Base-by-base conservation (phyloP, 2,113 vertebrate species). In the Sinocyclocheilus anshuiensis region DNA sequence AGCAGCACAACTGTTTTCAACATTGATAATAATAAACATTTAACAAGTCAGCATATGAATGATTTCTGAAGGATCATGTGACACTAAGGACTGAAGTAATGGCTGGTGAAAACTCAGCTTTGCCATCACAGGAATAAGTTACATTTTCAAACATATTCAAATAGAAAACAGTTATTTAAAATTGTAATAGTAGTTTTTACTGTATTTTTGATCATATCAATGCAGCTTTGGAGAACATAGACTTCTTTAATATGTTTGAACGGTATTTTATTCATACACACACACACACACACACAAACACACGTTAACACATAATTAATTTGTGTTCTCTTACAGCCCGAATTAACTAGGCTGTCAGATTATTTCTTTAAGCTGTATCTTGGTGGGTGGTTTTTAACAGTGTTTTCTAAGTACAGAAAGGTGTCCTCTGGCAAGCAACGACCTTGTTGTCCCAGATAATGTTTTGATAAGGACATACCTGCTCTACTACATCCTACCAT, bases 401-500 rank as follows among this genome's bases (percentile, higher is more conserved):
- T 13, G 61, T 79, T 74, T 83, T 69, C 26, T 24, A 72, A 59
- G 39, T 63, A 67, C 67, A 76, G 42, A 53, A 81, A 63, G 80
- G 42, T 86, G 85, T 86, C 80, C 86, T 86, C 71, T 67, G 16
- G 26, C 33, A 10, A 86, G 45, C 36, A 79, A 50, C 77, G 75
- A 87, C 81, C 86, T 84, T 84, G 81, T 57, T 86, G 86, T 83
- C 50, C 36, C 16, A 84, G 86, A 87, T 83, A 53, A 74, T 78
- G 65, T 87, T 87, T 87, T 84, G 63, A 87, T 87, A 84, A 87
- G 83, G 50, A 45, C 67, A 57, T 72, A 57, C 81, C 82, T 74
- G 82, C 50, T 84, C 4, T 15, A 20, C 82, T 69, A 33, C 33
- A 69, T 83, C 72, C 59, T 24, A 57, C 42, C 80, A 77, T 77